Evolutionary conservation across 2,113 vertebrate species (phyloP), one percentile per base, ranked within the genome.

Genomic region (Channa maculata): DNA sequence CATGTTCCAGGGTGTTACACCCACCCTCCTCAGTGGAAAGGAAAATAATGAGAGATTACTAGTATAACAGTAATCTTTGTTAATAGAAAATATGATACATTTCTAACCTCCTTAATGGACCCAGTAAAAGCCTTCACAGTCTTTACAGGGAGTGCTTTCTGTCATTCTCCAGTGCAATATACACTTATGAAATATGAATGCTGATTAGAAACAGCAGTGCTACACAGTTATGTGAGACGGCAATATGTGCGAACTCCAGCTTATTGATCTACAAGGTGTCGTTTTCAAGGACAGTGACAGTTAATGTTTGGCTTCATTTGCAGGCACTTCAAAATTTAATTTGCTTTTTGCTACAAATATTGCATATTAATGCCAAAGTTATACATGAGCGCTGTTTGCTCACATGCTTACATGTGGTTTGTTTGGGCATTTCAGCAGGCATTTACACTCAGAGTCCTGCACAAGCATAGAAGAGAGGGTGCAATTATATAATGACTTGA

Each of bases 151-250:
- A 65, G 24, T n/a, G 39, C 34, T 43, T 6, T 62, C 24, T 58
- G 48, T 45, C 48, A 41, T 60, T 58, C 41, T 75, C 43, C 6
- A 60, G 11, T 41, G 38, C 45, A 72, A 39, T 51, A 57, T 53
- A 46, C 13, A 43, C 24, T 48, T 52, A 83, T 83, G 34, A 71
- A 71, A 68, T 59, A 79, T 82, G 53, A 53, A 71, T 71, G 58
- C 44, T 34, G 6, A 76, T 65, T 39, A 51, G 46, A 71, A 68
- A 8, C 33, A 12, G 43, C 6, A 24, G 24, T 64, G 44, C 49
- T 39, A 34, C n/a, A 51, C 11, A 41, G 68, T 34, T 36, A 52
- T 3, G 44, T 3, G 10, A 74, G 13, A 53, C 51, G n/a, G 37
- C 48, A 64, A 46, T 50, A 59, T 64, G 11, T 34, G 41, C 5